Base-by-base conservation (phyloP, 2,888 invertebrate genomes). In the Byasa hedistus region DNA sequence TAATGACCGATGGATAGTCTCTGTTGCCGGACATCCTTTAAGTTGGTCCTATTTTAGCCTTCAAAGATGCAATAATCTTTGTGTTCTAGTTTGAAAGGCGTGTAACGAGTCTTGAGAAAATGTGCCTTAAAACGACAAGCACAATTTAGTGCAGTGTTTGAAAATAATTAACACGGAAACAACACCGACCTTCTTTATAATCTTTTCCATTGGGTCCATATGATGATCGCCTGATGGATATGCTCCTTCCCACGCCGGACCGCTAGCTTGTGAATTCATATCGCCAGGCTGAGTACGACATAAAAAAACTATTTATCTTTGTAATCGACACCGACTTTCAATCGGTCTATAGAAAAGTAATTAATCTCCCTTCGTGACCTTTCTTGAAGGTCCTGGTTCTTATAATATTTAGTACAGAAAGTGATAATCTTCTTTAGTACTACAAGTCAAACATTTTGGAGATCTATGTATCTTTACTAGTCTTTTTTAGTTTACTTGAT, bases 131-230 rank as follows among this genome's bases (percentile, higher is more conserved):
- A 5, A 1, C 32, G 32, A 32, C 10, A 10, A 10, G 32, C 32
- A 32, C 10, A 32, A 10, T 32, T 7, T 32, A 10, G 32, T 32
- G 36, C 15, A 32, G 2, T 39, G 2, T 19, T 15, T 36, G 5
- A n/a, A n/a, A n/a, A n/a, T n/a, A n/a, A n/a, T n/a, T n/a, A n/a
- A n/a, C n/a, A n/a, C n/a, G n/a, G n/a, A 24, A 22, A 27, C n/a
- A 44, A 27, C 68, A 71, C 68, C 71, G 79, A 92, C 93, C 91
- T 93, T 93, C 72, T 92, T 93, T 12, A 86, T 80, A 65, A 89
- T 83, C 75, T 93, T 93, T 27, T 92, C 91, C 56, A 89, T 79
- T 1, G 81, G 76, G 7, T 87, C 90, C 72, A 81, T 74, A 24
- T 86, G 85, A 3, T 76, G 76, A 64, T 84, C 90, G 57, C 54